Evolutionary conservation across 2,797 vertebrate species (phyloP).

Genomic region (Notolepis coatsorum): DNA sequence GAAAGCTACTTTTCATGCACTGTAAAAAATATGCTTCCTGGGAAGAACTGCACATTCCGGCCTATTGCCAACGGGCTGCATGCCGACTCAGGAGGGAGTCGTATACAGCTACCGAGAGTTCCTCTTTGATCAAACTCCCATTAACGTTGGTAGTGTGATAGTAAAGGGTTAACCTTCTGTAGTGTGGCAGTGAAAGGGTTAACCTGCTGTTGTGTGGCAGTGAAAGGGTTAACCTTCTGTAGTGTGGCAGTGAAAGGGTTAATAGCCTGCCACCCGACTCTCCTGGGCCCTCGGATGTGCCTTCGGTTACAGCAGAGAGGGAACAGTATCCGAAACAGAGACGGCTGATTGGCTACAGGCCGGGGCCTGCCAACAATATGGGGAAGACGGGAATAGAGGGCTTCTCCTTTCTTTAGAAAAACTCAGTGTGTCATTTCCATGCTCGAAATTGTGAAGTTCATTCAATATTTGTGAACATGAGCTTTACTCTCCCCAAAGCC

Average conservation of each 20-base stretch:
- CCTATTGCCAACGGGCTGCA: conserved; percentile 24
- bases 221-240: too few species aligned
- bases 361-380: conserved; percentile 15
- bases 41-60: conserved; percentile 9
- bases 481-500: too few species aligned
- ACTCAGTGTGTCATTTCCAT: too few species aligned
- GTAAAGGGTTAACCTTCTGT: too few species aligned
- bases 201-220: too few species aligned
- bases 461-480: too few species aligned
- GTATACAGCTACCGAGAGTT: conserved; percentile 40
- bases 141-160: too few species aligned
- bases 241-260: too few species aligned
- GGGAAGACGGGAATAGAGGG: conserved; percentile 13
- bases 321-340: conserved; percentile 35
- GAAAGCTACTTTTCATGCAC: conserved; percentile 10
- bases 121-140: conserved; percentile 60
- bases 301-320: conserved; percentile 42
- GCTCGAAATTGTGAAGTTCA: too few species aligned
- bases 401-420: too few species aligned
- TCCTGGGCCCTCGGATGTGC: conserved; percentile 42
- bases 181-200: too few species aligned
- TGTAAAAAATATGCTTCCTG: not conserved
- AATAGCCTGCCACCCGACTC: conserved; percentile 62
- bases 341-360: conserved; percentile 24
- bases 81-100: conserved; percentile 20